These are phyloP conservation scores for Isichthys henryi DNA, from an alignment of 2,113 vertebrate species.

Conservation along the genomic window DNA sequence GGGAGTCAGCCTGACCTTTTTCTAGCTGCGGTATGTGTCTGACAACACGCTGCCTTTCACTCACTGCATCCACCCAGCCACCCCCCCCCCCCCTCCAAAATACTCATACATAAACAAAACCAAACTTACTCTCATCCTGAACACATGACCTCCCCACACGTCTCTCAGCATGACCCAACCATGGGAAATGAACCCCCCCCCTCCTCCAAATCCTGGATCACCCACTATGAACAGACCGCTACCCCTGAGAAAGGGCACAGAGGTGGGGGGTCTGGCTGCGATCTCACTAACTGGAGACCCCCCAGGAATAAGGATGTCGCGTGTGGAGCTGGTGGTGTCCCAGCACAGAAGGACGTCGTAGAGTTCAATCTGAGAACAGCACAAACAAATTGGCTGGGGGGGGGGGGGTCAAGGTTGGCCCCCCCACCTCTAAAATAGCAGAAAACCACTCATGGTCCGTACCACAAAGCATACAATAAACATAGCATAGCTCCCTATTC, in stretches of 20 bases:
- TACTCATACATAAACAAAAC: neutral
- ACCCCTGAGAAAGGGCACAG: neutral
- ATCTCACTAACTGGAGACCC: neutral
- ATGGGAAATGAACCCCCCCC: neutral
- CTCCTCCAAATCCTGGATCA: neutral
- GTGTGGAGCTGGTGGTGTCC: neutral
- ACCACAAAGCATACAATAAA: neutral
- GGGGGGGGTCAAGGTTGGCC: neutral
- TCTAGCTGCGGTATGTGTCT: neutral
- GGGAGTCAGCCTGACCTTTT: neutral
- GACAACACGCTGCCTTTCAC: neutral
- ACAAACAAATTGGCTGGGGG: neutral
- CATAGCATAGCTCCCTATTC: neutral
- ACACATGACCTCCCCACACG: neutral
- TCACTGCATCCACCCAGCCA: neutral
- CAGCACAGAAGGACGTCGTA: neutral
- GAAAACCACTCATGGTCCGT: neutral
- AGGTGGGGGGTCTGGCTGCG: neutral
- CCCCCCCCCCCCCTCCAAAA: neutral
- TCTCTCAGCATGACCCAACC: neutral
- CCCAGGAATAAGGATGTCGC: conserved; percentile 2
- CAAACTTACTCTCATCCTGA: neutral
- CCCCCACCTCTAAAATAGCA: neutral
- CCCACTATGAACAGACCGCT: neutral
- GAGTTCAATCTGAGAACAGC: neutral